Evolutionary conservation across 1,140 invertebrate species (phyloP), one percentile per base, ranked within the genome.

Genomic region (Trichonephila clavata): DNA sequence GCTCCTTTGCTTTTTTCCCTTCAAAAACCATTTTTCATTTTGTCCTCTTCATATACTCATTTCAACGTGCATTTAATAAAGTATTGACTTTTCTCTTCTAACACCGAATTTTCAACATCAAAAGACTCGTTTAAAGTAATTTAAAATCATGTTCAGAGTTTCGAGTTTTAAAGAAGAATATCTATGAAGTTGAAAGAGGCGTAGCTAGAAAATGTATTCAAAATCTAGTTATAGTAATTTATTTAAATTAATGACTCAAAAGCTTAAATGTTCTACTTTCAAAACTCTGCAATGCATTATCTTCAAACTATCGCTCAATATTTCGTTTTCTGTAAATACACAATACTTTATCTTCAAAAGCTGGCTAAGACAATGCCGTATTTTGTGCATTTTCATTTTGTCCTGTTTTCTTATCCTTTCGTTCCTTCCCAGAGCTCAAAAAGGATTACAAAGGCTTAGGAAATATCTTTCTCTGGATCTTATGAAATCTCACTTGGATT

Each of bases 191-290:
- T 21, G 59, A 60, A 86, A 86, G 13, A 24, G 84, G 84, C 84
- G 84, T 60, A 50, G 13, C 27, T 8, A 16, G 20, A 32, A 86
- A 86, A 86, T 63, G 60, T 63, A 63, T 86, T 86, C 27, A 86
- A 63, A 50, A 86, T 86, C n/a, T 63, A 61, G n/a, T 32, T 32
- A 63, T 63, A 86, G 84, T 20, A 32, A 86, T 60, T 86, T 86
- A 63, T 63, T 86, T 61, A 86, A 86, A 86, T 86, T 86, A 86
- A 86, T 86, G 84, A 63, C 57, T 61, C 20, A 21, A 24, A 57
- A 86, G 84, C 57, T 63, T 86, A 57, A 57, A 84, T 84, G 68
- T 71, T 71, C 24, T 84, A 18, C 27, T n/a, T 84, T 84, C 20
- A 57, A 24, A 84, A 84, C 24, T 57, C 18, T 59, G 20, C 50